phyloP scores from a whole-genome alignment of 2,888 invertebrate genomes.

The Taphrorychus bicolor region DNA sequence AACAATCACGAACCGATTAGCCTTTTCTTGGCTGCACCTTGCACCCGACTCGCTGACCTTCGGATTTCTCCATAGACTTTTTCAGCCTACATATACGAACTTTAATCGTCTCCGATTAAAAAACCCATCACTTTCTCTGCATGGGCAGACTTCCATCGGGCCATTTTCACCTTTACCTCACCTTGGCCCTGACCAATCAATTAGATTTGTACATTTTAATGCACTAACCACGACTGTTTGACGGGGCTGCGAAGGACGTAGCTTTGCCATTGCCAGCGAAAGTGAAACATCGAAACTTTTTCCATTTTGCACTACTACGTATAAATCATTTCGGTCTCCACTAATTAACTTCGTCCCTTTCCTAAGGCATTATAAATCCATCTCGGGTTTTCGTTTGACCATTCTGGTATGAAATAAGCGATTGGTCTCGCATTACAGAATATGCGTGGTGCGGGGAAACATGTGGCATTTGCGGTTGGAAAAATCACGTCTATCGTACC shows the following conservation, averaged over 20 bases:
- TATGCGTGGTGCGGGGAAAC: conserved; percentile 12
- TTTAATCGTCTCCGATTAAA: conserved; percentile 12
- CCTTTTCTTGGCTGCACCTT: conserved; percentile 13
- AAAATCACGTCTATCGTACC: conserved; percentile 12
- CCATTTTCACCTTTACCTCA: conserved; percentile 20
- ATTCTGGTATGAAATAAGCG: background rate
- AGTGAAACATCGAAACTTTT: background rate
- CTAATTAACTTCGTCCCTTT: background rate
- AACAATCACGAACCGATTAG: conserved; percentile 6
- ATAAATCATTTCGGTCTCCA: background rate
- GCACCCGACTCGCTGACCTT: conserved; percentile 11
- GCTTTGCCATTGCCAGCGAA: background rate
- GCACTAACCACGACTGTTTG: background rate
- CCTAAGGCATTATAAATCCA: background rate
- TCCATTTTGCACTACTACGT: background rate
- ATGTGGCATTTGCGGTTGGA: conserved; percentile 21
- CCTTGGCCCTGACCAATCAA: conserved; percentile 16
- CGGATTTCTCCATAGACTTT: conserved; percentile 10
- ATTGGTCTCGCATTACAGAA: conserved; percentile 23
- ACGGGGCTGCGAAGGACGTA: background rate
- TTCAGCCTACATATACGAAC: conserved; percentile 10
- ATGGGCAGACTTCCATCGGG: conserved; percentile 9
- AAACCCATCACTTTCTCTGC: conserved; percentile 25
- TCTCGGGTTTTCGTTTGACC: background rate
- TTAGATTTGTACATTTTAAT: background rate